These are phyloP conservation scores for Dendroctonus valens DNA, from an alignment of 1,140 invertebrate species.

Conservation along the genomic window DNA sequence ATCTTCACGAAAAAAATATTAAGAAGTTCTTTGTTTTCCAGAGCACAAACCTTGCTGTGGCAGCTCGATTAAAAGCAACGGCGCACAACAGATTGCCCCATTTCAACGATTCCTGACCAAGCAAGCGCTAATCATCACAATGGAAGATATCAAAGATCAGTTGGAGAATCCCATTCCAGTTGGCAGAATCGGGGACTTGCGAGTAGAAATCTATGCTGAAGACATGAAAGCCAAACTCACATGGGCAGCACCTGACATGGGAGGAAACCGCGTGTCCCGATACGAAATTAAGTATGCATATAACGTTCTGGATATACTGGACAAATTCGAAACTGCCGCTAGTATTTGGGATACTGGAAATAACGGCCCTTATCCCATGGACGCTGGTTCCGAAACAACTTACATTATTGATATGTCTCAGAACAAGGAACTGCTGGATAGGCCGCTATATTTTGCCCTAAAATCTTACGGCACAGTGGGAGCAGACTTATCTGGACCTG, in stretches of 20 bases:
- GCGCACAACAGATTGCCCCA: constrained; percentile 50
- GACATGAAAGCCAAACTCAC: constrained; percentile 51
- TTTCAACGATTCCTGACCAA: constrained; percentile 54
- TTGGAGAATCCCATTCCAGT: constrained; percentile 34
- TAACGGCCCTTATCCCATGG: constrained; percentile 47
- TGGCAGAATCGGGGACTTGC: constrained; percentile 55
- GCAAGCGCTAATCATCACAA: constrained; percentile 49
- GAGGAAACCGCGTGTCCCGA: constrained; percentile 50
- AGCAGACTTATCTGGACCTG: constrained; percentile 49
- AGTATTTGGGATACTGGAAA: constrained; percentile 48
- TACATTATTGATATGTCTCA: constrained; percentile 53
- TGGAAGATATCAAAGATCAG: constrained; percentile 44
- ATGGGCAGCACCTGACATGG: constrained; percentile 60
- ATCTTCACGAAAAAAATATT: no score
- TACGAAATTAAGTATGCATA: constrained; percentile 55
- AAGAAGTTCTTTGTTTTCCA: constrained; percentile 37
- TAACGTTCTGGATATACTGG: constrained; percentile 51
- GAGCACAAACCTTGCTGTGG: constrained; percentile 53
- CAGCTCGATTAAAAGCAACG: constrained; percentile 50
- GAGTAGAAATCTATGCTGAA: constrained; percentile 46
- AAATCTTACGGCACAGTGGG: constrained; percentile 51
- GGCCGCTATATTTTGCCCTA: constrained; percentile 55
- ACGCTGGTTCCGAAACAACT: constrained; percentile 51
- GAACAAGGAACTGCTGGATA: constrained; percentile 51
- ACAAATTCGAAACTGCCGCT: constrained; percentile 50